Evolutionary conservation across 92 coral and sea anemone genomes (phyloP), one percentile per base, ranked within the genome.

Genomic region (Phenganax stokvisi): DNA sequence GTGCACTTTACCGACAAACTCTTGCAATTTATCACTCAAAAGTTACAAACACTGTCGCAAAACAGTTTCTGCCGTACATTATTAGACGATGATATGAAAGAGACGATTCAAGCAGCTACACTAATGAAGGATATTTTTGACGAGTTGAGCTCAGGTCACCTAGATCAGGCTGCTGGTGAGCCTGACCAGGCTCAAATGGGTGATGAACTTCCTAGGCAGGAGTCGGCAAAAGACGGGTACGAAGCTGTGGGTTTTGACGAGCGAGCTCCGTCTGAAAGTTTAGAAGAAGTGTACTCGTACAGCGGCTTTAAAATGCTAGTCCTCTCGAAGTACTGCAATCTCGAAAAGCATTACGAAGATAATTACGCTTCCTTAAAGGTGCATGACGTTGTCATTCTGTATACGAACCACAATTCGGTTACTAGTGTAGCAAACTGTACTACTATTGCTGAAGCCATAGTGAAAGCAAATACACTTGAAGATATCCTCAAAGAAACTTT

Each of bases 1-100:
- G 57, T 72, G 29, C 11, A 72, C 20, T 72, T 72, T 27, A 55
- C 57, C 7, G 77, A 72, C 29, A 51, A 72, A 72, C 52, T 72
- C 28, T 12, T 72, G 52, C 29, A 51, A 13, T 9, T 72, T 8
- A 72, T 72, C 52, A 51, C 12, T 72, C 9, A 51, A 51, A 52
- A 7, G 57, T 37, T 72, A 25, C 57, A 37, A 72, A 27, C 47
- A 37, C 25, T 20, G 9, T 71, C 76, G 51, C 76, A 6, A 47
- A 53, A 44, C 16, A 2, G 58, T 9, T 8, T 72, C 57, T 55
- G 15, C 29, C 31, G 74, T 51, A 69, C 53, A 12, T 69, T 51
- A 9, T 61, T 61, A 28, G 13, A 69, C 4, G 53, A 25, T 15
- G 74, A 25, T 1, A 69, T 69, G 17, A 58, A 72, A 6, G 77